Evolutionary conservation across 2,888 invertebrate species (phyloP), one percentile per base, ranked within the genome.

Genomic region (Drosophila heteroneura): DNA sequence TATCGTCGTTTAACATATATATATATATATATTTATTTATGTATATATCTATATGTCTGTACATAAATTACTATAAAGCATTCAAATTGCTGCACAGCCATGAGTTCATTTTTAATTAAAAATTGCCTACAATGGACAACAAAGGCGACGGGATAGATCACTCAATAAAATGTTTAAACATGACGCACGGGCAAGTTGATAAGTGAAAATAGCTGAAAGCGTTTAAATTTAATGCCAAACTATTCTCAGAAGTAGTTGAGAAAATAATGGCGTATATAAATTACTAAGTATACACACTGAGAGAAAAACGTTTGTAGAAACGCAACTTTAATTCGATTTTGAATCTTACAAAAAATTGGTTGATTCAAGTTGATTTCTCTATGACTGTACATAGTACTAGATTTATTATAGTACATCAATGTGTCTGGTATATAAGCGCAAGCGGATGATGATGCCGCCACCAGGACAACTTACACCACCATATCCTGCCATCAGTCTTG

Each of bases 71-170:
- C 10, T 51, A 32, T 39, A 58, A 57, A 51, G 32, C 51, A 65
- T 66, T 52, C 6, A 60, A 65, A 81, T 52, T 44, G 57, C 52
- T 44, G 47, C 26, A 49, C 56, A 35, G 41, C 47, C 68, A 90
- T 85, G 90, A 85, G 85, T 81, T 85, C 78, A 90, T 83, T 82
- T 85, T 90, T 88, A 83, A 88, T 85, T 90, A 83, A 90, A 90
- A 88, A 73, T 57, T 64, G 79, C 78, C 78, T 71, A 71, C 74
- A 65, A 61, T 61, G 41, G 59, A 26, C 37, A 30, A 44, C 12
- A 5, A 37, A 49, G 60, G 44, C 66, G 54, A 44, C 53, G 30
- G 19, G 56, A 47, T 54, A 61, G 54, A 60, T 58, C 52, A 39
- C 68, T 65, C 56, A 62, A 80, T 70, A 68, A 68, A 64, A 64